These are phyloP conservation scores for Epinotia demarniana DNA, from an alignment of 2,888 invertebrate species.

Conservation along the genomic window DNA sequence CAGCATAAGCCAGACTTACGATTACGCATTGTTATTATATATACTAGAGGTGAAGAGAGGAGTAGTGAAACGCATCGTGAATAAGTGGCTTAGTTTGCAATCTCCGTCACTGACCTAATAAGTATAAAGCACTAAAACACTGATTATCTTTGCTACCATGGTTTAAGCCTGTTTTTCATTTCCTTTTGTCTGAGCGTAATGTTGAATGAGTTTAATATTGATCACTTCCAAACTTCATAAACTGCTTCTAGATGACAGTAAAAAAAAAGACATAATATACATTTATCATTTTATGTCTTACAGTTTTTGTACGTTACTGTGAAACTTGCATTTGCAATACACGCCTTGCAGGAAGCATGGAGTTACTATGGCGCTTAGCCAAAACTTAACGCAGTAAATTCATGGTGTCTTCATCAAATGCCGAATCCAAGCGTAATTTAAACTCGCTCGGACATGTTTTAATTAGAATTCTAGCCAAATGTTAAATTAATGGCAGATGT, in stretches of 20 bases:
- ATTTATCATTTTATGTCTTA: conserved; percentile 4
- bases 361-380: conserved; percentile 38
- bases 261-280: background rate
- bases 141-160: too few relatives aligned
- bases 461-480: conserved; percentile 28
- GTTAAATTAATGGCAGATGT: background rate
- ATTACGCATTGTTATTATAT: too few relatives aligned
- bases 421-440: conserved; percentile 28
- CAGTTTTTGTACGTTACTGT: conserved; percentile 31
- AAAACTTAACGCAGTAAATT: conserved; percentile 39
- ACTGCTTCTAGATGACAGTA: conserved; percentile 6
- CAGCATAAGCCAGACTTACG: too few relatives aligned
- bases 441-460: conserved; percentile 27
- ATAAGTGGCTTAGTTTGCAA: too few relatives aligned
- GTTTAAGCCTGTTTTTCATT: too few relatives aligned
- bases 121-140: too few relatives aligned
- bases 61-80: too few relatives aligned
- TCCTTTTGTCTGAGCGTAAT: too few relatives aligned
- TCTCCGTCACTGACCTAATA: too few relatives aligned
- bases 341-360: conserved; percentile 17
- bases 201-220: background rate
- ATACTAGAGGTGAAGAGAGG: too few relatives aligned
- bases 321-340: conserved; percentile 22
- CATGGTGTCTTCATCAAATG: conserved; percentile 35
- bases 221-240: background rate